Conservation (phyloP, 2,113 vertebrate genomes). For the Brachypteracias leptosomus region DNA sequence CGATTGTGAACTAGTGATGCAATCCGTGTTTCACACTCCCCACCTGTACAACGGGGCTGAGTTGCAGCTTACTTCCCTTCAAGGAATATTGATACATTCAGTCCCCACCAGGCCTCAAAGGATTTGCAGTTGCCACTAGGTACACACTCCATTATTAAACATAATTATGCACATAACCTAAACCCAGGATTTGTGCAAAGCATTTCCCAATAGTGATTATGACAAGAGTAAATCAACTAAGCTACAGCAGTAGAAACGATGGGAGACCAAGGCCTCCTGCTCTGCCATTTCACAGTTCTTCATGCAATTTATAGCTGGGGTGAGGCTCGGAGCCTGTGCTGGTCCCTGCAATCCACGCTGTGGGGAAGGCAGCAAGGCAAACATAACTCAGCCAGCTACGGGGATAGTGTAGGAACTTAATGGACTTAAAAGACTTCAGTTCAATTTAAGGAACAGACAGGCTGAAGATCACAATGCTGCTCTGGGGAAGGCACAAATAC, state of each 20-base stretch:
- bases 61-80: neutral
- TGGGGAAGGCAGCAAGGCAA: neutral
- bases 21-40: neutral
- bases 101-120: neutral
- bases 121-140: neutral
- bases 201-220: neutral
- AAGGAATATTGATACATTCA: neutral
- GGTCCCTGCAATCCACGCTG: neutral
- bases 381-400: neutral
- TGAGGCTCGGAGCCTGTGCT: neutral
- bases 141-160: neutral
- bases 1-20: neutral
- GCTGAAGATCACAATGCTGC: neutral
- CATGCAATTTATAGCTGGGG: neutral
- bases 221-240: neutral
- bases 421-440: neutral
- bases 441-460: neutral
- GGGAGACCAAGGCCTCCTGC: neutral
- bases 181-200: neutral
- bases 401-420: neutral
- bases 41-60: neutral
- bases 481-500: neutral
- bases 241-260: neutral
- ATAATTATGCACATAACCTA: neutral
- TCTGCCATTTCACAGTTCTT: conserved; percentile 9